These are phyloP conservation scores for Lissonota sp. DNA, from an alignment of 2,888 invertebrate species.

Conservation along the genomic window DNA sequence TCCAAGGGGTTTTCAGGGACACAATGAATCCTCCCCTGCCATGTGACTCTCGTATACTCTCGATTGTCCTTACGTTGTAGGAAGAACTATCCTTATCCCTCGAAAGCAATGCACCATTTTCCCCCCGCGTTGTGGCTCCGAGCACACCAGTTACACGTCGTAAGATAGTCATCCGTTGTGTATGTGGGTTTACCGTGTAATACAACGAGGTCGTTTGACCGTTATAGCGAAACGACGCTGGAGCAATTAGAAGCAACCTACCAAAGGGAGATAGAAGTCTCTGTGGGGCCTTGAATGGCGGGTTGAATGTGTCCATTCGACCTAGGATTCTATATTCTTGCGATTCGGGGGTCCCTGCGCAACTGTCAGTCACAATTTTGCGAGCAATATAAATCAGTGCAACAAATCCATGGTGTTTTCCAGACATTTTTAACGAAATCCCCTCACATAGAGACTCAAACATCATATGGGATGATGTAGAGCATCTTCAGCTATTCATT, in stretches of 20 bases:
- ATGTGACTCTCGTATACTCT: slow-evolving; percentile 36
- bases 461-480: too few relatives aligned
- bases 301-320: slow-evolving; percentile 25
- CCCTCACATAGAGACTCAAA: background rate
- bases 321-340: slow-evolving; percentile 25
- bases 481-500: too few relatives aligned
- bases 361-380: background rate
- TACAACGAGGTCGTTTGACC: slow-evolving; percentile 59
- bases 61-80: slow-evolving; percentile 59
- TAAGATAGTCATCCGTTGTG: slow-evolving; percentile 34
- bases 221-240: slow-evolving; percentile 70
- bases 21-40: slow-evolving; percentile 38
- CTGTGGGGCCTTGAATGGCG: slow-evolving; percentile 61
- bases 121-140: slow-evolving; percentile 26
- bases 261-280: slow-evolving; percentile 58
- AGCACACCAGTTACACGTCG: slow-evolving; percentile 49
- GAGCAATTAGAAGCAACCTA: slow-evolving; percentile 70
- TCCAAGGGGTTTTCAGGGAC: slow-evolving; percentile 37
- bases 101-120: slow-evolving; percentile 51
- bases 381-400: too few relatives aligned
- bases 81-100: slow-evolving; percentile 30
- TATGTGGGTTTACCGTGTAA: slow-evolving; percentile 4
- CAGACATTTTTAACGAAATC: background rate
- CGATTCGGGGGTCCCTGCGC: background rate
- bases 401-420: too few relatives aligned